A percentile compares a stretch with the other conserved stretches of the same genome.
Conservation (phyloP, 53 echinoderm and acorn worm species). For the Mesocentrotus franciscanus region DNA sequence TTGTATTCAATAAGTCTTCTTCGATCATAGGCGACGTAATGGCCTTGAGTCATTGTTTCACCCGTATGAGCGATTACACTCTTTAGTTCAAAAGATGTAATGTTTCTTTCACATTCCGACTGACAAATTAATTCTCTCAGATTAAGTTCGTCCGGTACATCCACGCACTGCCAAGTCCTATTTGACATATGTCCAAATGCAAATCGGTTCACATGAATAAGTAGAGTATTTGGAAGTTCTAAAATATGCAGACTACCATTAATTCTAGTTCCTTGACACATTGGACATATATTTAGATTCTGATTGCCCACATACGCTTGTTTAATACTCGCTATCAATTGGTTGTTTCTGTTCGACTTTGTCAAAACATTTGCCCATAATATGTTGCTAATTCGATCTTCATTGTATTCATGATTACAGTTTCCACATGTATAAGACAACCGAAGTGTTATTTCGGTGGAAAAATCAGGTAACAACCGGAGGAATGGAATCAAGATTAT, state of each 20-base stretch:
- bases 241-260: not conserved
- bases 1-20: not conserved
- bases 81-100: too few relatives aligned
- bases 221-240: not conserved
- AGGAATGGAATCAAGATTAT: not conserved
- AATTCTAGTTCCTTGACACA: not conserved
- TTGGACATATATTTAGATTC: not conserved
- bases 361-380: too few relatives aligned
- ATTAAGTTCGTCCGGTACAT: not conserved
- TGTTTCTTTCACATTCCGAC: too few relatives aligned
- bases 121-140: not conserved
- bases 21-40: not conserved
- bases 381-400: not conserved
- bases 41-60: not conserved
- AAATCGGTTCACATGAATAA: not conserved
- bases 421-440: not conserved
- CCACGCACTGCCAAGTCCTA: not conserved
- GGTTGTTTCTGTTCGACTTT: too few relatives aligned
- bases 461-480: not conserved
- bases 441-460: not conserved
- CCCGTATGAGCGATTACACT: not conserved
- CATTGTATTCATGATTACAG: not conserved
- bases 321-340: not conserved
- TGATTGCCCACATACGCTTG: not conserved
- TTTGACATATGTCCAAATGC: not conserved